Base-by-base conservation (phyloP, 2,113 vertebrate genomes). In the Todiramphus chloris region DNA sequence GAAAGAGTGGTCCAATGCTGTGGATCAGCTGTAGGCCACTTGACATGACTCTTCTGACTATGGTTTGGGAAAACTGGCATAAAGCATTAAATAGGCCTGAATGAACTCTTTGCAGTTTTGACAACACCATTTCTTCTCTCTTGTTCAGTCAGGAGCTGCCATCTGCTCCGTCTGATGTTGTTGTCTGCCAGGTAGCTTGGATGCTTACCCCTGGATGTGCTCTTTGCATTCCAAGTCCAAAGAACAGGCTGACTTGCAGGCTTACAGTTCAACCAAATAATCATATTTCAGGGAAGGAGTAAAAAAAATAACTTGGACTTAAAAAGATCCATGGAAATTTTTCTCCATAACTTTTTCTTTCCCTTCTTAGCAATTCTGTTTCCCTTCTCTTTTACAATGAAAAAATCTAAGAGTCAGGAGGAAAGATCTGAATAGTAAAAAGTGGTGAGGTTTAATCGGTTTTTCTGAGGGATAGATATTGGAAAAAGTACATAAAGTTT, bases 91-190 rank as follows among this genome's bases (percentile, higher is more conserved):
- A 75, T 6, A 75, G 43, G 70, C 21, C 35, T 87, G 56, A 30
- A 66, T 13, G 24, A 95, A 68, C 68, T 92, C 48, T 85, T 68
- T 67, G 51, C 53, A 27, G 63, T 88, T 88, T 93, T 94, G 79
- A 85, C 84, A 93, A 43, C 7, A 70, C 43, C 35, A 33, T 93
- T 96, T 92, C 66, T 66, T 93, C 35, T 60, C 75, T 84, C 60
- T 89, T 73, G 39, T 58, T 5, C 21, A 39, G 53, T 86, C 56
- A 68, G 35, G 33, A 90, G 39, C 60, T 93, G 73, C 88, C 94
- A 78, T 96, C 94, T 96, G 84, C 91, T 94, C 84, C 78, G 74
- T 91, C 86, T 85, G 74, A 58, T 85, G 73, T 51, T 81, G 69
- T 31, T 64, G 90, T 75, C 48, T 92, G 93, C 76, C 88, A 90